phyloP scores from a whole-genome alignment of 2,888 invertebrate species.

The Cosmia pyralina region DNA sequence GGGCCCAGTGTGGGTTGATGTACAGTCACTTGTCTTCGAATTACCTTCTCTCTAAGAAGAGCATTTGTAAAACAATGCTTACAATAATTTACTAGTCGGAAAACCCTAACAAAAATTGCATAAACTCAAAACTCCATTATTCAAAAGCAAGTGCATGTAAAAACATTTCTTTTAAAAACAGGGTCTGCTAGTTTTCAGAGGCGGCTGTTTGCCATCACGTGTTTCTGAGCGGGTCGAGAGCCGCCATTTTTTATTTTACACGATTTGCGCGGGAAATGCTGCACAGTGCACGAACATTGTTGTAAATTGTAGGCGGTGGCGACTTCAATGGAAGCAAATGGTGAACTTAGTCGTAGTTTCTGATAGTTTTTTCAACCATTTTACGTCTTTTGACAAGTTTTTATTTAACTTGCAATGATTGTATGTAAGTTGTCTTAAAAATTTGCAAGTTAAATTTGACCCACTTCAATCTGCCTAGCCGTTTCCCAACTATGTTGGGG shows the following conservation, averaged over 20 bases:
- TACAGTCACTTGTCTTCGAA: too few relatives aligned
- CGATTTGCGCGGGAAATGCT: slow-evolving; percentile 35
- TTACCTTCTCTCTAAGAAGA: too few relatives aligned
- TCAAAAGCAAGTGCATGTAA: slow-evolving; percentile 18
- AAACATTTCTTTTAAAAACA: slow-evolving; percentile 36
- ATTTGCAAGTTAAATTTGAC: too few relatives aligned
- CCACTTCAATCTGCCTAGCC: too few relatives aligned
- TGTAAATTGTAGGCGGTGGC: slow-evolving; percentile 31
- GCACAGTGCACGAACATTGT: slow-evolving; percentile 36
- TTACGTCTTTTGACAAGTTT: background rate
- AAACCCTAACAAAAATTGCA: too few relatives aligned
- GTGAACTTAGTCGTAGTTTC: background rate
- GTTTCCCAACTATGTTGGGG: too few relatives aligned
- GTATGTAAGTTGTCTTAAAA: too few relatives aligned
- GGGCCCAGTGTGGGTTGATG: too few relatives aligned
- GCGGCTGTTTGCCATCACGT: slow-evolving; percentile 52
- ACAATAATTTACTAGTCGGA: background rate
- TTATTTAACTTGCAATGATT: background rate
- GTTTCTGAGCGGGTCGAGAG: slow-evolving; percentile 42
- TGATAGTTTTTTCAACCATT: too few relatives aligned
- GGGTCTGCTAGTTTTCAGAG: slow-evolving; percentile 27
- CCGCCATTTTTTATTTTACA: slow-evolving; percentile 55
- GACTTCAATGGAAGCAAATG: background rate
- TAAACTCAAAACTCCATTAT: slow-evolving; percentile 12
- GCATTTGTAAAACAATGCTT: background rate